phyloP scores from a whole-genome alignment of 1,140 invertebrate species.

The Cotesia typhae region DNA sequence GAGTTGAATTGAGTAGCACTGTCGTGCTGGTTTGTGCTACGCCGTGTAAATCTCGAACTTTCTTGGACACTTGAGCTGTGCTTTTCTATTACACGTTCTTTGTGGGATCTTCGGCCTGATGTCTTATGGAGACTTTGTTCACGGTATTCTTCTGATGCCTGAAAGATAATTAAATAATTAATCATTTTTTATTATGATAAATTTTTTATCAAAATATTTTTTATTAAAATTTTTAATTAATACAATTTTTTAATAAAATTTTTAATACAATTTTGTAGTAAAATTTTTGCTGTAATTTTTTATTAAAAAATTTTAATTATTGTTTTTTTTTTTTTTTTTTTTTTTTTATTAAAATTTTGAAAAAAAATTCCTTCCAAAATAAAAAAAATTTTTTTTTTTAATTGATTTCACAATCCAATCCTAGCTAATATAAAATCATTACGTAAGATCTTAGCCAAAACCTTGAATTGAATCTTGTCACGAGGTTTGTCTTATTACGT shows the following conservation, averaged over 20 bases:
- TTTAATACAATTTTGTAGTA: too few species aligned
- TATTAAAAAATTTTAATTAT: too few species aligned
- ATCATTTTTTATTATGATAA: not conserved
- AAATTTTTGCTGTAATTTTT: too few species aligned
- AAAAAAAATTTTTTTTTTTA: not conserved
- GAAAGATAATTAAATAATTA: conserved; percentile 38
- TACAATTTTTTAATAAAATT: too few species aligned
- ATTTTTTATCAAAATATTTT: not conserved
- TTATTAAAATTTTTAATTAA: not conserved
- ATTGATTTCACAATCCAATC: conserved; percentile 5
- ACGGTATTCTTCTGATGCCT: conserved; percentile 63
- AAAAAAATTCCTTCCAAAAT: not conserved
- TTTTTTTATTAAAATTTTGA: not conserved
- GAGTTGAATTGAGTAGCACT: conserved; percentile 66
- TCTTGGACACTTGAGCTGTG: conserved; percentile 55
- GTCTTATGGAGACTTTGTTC: conserved; percentile 59
- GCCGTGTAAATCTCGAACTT: conserved; percentile 52
- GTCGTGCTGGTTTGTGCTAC: conserved; percentile 49
- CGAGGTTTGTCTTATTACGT: conserved; percentile 10
- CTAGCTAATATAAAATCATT: conserved; percentile 2
- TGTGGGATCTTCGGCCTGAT: conserved; percentile 54
- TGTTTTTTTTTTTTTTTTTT: not conserved
- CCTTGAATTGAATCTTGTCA: not conserved
- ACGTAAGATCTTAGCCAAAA: conserved; percentile 16
- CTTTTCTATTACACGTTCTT: conserved; percentile 57